Conservation (phyloP, 2,113 vertebrate genomes). For the Sakesphorus luctuosus region DNA sequence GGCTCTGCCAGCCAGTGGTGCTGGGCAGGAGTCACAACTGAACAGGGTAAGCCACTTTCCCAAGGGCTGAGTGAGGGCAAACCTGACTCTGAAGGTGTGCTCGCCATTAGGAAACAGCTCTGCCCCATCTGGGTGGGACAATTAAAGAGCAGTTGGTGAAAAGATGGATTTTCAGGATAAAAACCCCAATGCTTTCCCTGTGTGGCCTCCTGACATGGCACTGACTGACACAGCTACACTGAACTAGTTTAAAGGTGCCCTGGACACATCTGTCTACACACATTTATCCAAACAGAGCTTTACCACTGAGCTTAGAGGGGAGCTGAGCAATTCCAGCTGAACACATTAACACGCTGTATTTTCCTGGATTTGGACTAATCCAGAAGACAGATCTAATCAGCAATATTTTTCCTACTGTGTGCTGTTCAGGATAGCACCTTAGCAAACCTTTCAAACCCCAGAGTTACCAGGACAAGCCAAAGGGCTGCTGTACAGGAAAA, state of each 20-base stretch:
- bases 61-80: neutral
- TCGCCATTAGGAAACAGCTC: neutral
- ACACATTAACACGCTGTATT: neutral
- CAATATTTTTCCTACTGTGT: neutral
- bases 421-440: neutral
- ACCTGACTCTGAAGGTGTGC: neutral
- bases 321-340: neutral
- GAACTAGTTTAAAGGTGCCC: neutral
- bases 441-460: neutral
- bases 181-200: neutral
- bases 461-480: neutral
- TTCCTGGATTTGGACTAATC: neutral
- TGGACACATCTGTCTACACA: neutral
- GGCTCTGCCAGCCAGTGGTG: neutral
- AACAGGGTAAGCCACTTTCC: neutral
- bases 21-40: neutral
- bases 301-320: neutral
- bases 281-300: neutral
- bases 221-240: neutral
- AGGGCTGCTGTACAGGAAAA: neutral
- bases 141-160: neutral
- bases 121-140: neutral
- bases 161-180: neutral
- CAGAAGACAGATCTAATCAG: neutral
- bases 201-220: neutral